Evolutionary conservation across 2,113 vertebrate genomes (phyloP).

Genomic region (Tichodroma muraria): DNA sequence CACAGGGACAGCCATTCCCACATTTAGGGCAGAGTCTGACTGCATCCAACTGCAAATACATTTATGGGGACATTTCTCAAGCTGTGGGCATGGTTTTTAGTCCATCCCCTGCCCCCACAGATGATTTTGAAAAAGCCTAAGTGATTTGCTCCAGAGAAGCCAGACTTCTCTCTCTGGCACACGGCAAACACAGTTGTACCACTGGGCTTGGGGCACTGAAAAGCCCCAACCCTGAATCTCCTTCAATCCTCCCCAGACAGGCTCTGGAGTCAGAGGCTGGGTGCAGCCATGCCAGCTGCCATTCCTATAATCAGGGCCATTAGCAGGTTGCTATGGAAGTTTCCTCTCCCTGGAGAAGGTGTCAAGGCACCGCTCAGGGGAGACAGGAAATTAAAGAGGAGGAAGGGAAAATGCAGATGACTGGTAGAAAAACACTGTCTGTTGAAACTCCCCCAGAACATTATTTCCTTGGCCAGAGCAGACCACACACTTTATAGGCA

Average conservation of each 20-base stretch:
- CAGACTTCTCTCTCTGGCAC: background rate
- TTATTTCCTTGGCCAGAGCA: background rate
- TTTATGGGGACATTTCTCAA: background rate
- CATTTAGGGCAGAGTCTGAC: background rate
- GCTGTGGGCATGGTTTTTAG: background rate
- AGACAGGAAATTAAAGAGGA: background rate
- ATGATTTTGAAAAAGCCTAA: background rate
- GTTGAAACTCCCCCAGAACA: background rate
- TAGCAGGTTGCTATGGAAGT: background rate
- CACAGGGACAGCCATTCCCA: background rate
- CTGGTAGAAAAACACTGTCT: background rate
- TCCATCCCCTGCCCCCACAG: background rate
- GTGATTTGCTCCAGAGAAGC: background rate
- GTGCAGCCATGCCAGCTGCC: background rate
- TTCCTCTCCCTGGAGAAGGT: background rate
- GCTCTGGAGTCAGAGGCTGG: background rate
- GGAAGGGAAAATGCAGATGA: background rate
- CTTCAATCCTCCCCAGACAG: background rate
- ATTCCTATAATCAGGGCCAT: background rate
- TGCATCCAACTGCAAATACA: background rate
- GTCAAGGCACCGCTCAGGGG: background rate
- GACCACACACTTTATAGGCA: background rate
- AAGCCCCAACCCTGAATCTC: background rate
- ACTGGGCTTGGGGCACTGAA: background rate
- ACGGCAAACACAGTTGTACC: accelerated